A percentile compares a stretch with the other conserved stretches of the same genome.
These are phyloP conservation scores for Acromyrmex echinatior DNA, from an alignment of 1,140 invertebrate species.

Conservation along the genomic window DNA sequence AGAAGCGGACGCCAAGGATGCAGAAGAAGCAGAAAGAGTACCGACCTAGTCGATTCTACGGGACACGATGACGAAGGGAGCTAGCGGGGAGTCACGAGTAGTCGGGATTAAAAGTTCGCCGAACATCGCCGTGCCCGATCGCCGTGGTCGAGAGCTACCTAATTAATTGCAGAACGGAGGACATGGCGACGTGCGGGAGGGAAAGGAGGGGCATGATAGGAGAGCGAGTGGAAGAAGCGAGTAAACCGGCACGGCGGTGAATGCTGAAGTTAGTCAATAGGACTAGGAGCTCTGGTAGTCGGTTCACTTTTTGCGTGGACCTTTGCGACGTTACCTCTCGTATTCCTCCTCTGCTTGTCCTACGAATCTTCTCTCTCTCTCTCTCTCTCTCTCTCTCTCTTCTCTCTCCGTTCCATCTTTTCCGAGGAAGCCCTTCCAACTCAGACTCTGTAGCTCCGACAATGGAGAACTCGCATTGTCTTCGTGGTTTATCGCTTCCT, in stretches of 20 bases:
- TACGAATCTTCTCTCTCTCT: constrained; percentile 45
- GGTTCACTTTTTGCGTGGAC: constrained; percentile 81
- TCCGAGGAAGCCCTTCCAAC: constrained; percentile 67
- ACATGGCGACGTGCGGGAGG: neutral
- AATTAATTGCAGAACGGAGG: constrained; percentile 82
- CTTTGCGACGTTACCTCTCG: constrained; percentile 74
- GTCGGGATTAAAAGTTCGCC: constrained; percentile 81
- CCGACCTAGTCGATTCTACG: constrained; percentile 63
- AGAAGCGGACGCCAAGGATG: constrained; percentile 30
- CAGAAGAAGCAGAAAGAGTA: constrained; percentile 46
- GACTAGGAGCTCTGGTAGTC: constrained; percentile 74
- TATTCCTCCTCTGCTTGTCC: constrained; percentile 68
- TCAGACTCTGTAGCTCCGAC: constrained; percentile 77
- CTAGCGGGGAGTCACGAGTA: constrained; percentile 77
- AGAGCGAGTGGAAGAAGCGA: constrained; percentile 59
- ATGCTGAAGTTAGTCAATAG: constrained; percentile 79
- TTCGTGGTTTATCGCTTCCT: constrained; percentile 84
- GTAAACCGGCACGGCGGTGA: constrained; percentile 60
- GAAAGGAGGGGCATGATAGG: constrained; percentile 46
- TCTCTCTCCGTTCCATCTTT: constrained; percentile 56
- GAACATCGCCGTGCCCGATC: constrained; percentile 80
- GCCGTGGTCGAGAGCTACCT: constrained; percentile 76
- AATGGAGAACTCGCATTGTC: constrained; percentile 82
- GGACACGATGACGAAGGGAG: constrained; percentile 68
- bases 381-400: constrained; percentile 25